These are phyloP conservation scores for Mormyrops boulengeri DNA, from an alignment of 2,797 vertebrate species.

Conservation along the genomic window DNA sequence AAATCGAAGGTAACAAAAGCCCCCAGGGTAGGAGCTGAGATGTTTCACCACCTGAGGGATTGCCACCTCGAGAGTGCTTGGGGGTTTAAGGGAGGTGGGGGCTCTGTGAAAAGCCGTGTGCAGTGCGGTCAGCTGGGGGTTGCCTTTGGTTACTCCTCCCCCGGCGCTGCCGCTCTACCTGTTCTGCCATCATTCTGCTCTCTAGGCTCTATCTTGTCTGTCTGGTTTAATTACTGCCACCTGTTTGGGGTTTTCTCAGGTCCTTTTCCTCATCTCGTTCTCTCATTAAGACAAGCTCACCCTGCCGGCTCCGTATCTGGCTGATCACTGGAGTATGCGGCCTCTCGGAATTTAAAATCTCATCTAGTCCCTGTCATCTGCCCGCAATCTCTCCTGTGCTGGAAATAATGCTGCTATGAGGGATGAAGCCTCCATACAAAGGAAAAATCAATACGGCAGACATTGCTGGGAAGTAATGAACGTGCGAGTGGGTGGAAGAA, in stretches of 20 bases:
- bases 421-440: not conserved
- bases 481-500: not conserved
- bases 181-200: not conserved
- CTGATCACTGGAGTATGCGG: not conserved
- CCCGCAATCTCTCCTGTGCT: not conserved
- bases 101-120: not conserved
- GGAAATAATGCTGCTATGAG: slow-evolving; percentile 1
- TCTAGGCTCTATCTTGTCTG: not conserved
- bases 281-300: not conserved
- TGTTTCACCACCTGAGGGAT: not conserved
- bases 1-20: not conserved
- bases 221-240: not conserved
- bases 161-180: not conserved
- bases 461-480: not conserved
- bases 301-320: not conserved
- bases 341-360: slow-evolving; percentile 3
- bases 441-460: slow-evolving; percentile 10
- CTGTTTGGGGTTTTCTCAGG: not conserved
- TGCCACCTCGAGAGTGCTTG: not conserved
- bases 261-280: not conserved
- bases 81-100: not conserved
- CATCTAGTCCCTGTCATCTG: slow-evolving; percentile 2
- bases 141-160: not conserved
- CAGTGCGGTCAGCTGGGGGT: not conserved
- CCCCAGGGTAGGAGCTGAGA: not conserved